Conservation (phyloP, 2,113 vertebrate genomes). For the Pongo pygmaeus region DNA sequence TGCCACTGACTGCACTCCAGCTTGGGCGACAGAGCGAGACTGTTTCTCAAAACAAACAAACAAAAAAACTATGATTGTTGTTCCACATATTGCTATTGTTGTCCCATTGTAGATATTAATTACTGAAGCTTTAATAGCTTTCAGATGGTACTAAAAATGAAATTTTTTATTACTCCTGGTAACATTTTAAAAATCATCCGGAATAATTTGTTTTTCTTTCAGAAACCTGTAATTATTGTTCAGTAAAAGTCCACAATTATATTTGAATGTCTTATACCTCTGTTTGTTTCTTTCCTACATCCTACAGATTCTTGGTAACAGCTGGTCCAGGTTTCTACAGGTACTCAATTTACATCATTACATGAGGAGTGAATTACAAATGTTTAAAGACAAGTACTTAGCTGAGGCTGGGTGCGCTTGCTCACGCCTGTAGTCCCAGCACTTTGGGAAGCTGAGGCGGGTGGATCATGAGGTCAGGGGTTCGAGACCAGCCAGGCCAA, state of each 20-base stretch:
- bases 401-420: too few relatives aligned
- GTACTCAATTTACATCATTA: background rate
- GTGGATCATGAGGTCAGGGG: too few relatives aligned
- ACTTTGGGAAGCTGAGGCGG: too few relatives aligned
- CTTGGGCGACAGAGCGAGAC: too few relatives aligned
- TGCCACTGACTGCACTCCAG: too few relatives aligned
- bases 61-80: background rate
- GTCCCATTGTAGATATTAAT: background rate
- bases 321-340: slow-evolving; percentile 49
- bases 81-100: background rate
- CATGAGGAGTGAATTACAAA: background rate
- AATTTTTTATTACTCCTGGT: slow-evolving; percentile 1
- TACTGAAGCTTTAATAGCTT: background rate
- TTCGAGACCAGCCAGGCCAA: too few relatives aligned
- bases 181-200: slow-evolving; percentile 9
- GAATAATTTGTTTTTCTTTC: slow-evolving; percentile 40
- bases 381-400: slow-evolving; percentile 26
- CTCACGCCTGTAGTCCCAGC: too few relatives aligned
- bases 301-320: slow-evolving; percentile 9
- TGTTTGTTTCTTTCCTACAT: slow-evolving; percentile 33
- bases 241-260: slow-evolving; percentile 16
- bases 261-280: background rate
- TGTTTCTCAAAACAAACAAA: too few relatives aligned
- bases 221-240: slow-evolving; percentile 48
- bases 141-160: slow-evolving; percentile 15